A percentile compares a stretch with the other conserved stretches of the same genome.
Evolutionary conservation across 1,140 invertebrate genomes (phyloP).

Genomic region (Stegodyphus dumicola): DNA sequence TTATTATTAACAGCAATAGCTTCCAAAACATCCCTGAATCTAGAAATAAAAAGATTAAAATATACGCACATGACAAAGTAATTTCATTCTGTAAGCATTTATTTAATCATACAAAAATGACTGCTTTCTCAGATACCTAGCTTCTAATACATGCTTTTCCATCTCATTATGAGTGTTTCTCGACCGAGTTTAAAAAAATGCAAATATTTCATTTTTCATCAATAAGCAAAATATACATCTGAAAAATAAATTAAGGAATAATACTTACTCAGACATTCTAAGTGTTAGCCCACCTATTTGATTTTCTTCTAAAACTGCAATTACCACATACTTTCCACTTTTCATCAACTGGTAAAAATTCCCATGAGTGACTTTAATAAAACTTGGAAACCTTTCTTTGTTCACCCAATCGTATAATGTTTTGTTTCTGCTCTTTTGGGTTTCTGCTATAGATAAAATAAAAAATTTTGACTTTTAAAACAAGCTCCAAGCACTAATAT

Average conservation of each 20-base stretch:
- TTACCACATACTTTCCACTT: slow-evolving; percentile 85
- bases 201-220: neutral
- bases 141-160: too few relatives aligned
- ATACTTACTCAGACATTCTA: slow-evolving; percentile 78
- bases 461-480: too few relatives aligned
- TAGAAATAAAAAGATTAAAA: slow-evolving; percentile 25
- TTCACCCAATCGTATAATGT: slow-evolving; percentile 88
- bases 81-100: too few relatives aligned
- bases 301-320: slow-evolving; percentile 89
- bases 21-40: slow-evolving; percentile 86
- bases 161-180: too few relatives aligned
- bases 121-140: too few relatives aligned
- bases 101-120: too few relatives aligned
- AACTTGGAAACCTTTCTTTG: slow-evolving; percentile 88
- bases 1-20: slow-evolving; percentile 81
- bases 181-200: too few relatives aligned
- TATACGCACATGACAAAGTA: neutral
- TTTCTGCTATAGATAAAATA: slow-evolving; percentile 29
- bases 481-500: too few relatives aligned
- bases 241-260: neutral
- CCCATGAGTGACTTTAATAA: slow-evolving; percentile 85
- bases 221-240: neutral
- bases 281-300: slow-evolving; percentile 82
- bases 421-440: slow-evolving; percentile 50
- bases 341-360: slow-evolving; percentile 73